These are phyloP conservation scores for Shinisaurus crocodilurus DNA, from an alignment of 2,113 vertebrate species.

Conservation along the genomic window DNA sequence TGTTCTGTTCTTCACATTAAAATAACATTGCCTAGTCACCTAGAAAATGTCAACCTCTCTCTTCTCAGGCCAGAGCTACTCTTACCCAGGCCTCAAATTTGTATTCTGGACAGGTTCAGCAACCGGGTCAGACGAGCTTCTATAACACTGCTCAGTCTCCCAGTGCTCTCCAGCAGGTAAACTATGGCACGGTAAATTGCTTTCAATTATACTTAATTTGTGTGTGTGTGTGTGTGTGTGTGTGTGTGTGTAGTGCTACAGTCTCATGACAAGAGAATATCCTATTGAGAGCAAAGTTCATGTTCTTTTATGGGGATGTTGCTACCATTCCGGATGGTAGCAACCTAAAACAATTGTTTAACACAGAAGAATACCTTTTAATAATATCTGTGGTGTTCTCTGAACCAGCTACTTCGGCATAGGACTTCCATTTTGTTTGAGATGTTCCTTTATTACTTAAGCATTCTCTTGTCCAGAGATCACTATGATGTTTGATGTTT, in stretches of 20 bases:
- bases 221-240: slow-evolving; percentile 24
- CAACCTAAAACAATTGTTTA: not conserved
- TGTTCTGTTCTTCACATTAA: slow-evolving; percentile 20
- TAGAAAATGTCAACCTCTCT: slow-evolving; percentile 49
- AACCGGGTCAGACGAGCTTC: slow-evolving; percentile 95
- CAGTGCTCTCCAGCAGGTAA: slow-evolving; percentile 96
- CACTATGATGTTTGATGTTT: not conserved
- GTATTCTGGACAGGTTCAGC: slow-evolving; percentile 95
- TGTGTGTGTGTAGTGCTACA: slow-evolving; percentile 12
- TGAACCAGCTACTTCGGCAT: not conserved
- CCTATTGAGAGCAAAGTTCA: not conserved
- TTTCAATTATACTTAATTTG: slow-evolving; percentile 72
- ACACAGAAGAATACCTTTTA: not conserved
- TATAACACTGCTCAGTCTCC: slow-evolving; percentile 96
- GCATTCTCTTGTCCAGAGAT: not conserved
- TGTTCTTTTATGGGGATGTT: not conserved
- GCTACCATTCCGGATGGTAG: not conserved
- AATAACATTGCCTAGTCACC: slow-evolving; percentile 1
- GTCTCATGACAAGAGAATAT: not conserved
- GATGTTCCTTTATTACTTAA: not conserved
- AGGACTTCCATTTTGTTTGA: not conserved
- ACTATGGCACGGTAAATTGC: slow-evolving; percentile 84
- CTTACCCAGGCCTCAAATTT: slow-evolving; percentile 97
- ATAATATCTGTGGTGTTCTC: not conserved
- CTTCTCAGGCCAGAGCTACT: slow-evolving; percentile 91